Evolutionary conservation across 2,113 vertebrate genomes (phyloP).

Genomic region (Datnioides undecimradiatus): DNA sequence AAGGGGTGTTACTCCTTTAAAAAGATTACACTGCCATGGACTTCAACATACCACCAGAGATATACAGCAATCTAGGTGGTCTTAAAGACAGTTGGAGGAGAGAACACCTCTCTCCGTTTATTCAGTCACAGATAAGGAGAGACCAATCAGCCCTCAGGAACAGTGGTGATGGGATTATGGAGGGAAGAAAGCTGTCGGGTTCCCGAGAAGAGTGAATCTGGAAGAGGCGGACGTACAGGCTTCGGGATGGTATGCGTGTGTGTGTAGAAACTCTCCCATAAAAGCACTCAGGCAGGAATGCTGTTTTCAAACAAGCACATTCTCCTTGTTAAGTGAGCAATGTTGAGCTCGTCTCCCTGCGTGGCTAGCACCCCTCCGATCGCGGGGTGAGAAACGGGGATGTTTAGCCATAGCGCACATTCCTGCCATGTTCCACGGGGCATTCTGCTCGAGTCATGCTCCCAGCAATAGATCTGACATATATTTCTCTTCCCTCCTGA

Average conservation of each 20-base stretch:
- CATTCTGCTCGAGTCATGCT: slow-evolving; percentile 59
- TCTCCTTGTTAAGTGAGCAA: slow-evolving; percentile 72
- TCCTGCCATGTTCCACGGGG: slow-evolving; percentile 67
- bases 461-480: slow-evolving; percentile 40
- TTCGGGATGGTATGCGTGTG: slow-evolving; percentile 55
- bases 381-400: slow-evolving; percentile 53
- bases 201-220: slow-evolving; percentile 40
- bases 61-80: slow-evolving; percentile 64
- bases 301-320: slow-evolving; percentile 83
- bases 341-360: slow-evolving; percentile 59
- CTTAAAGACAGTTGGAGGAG: slow-evolving; percentile 45
- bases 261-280: slow-evolving; percentile 74
- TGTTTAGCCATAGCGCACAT: slow-evolving; percentile 82
- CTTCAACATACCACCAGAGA: slow-evolving; percentile 27
- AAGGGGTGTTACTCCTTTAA: slow-evolving; percentile 5
- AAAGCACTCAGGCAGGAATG: slow-evolving; percentile 81
- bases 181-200: slow-evolving; percentile 13
- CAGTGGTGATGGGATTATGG: slow-evolving; percentile 8
- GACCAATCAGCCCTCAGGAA: slow-evolving; percentile 35
- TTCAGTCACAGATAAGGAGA: slow-evolving; percentile 66
- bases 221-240: slow-evolving; percentile 29
- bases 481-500: slow-evolving; percentile 24
- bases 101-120: slow-evolving; percentile 63
- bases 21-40: slow-evolving; percentile 40
- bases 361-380: slow-evolving; percentile 53